Conservation (phyloP, 2,888 invertebrate species). For the Chironomus tentans region DNA sequence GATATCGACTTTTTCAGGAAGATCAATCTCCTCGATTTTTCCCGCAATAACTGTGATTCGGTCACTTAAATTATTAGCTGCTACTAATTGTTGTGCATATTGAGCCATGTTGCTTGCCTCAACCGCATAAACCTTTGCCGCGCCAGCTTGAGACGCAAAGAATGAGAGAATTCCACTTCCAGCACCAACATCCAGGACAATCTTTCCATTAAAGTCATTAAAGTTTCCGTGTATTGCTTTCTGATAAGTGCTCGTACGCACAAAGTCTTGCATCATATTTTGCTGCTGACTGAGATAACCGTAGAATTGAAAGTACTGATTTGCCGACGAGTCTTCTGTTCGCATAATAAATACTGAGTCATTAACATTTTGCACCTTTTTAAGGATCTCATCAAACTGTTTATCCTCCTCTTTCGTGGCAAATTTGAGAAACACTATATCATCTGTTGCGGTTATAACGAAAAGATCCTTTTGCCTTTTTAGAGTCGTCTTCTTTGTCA, state of each 20-base stretch:
- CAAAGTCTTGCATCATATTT: slow-evolving; percentile 99
- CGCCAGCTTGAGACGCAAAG: slow-evolving; percentile 96
- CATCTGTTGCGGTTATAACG: slow-evolving; percentile 6
- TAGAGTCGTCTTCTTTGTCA: slow-evolving; percentile 15
- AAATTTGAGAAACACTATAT: slow-evolving; percentile 15
- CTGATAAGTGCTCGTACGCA: slow-evolving; percentile 96
- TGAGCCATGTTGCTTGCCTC: slow-evolving; percentile 99
- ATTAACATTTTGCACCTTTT: slow-evolving; percentile 31
- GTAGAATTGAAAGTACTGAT: slow-evolving; percentile 99
- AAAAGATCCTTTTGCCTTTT: slow-evolving; percentile 11
- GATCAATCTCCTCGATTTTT: slow-evolving; percentile 95
- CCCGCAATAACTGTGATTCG: slow-evolving; percentile 90
- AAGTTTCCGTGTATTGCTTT: slow-evolving; percentile 90
- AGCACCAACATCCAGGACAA: slow-evolving; percentile 95
- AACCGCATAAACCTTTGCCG: slow-evolving; percentile 94
- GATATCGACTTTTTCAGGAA: slow-evolving; percentile 92
- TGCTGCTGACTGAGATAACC: slow-evolving; percentile 98
- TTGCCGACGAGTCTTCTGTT: slow-evolving; percentile 96
- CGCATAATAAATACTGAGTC: slow-evolving; percentile 85
- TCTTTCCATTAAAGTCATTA: slow-evolving; percentile 84
- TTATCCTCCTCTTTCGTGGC: slow-evolving; percentile 3
- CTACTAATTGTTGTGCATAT: slow-evolving; percentile 84
- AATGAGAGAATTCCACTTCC: slow-evolving; percentile 98
- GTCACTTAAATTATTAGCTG: slow-evolving; percentile 78
- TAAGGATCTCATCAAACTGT: slow-evolving; percentile 23